Evolutionary conservation across 64 coral and sea anemone genomes (phyloP), one percentile per base, ranked within the genome.

Genomic region (Actinia tenebrosa): DNA sequence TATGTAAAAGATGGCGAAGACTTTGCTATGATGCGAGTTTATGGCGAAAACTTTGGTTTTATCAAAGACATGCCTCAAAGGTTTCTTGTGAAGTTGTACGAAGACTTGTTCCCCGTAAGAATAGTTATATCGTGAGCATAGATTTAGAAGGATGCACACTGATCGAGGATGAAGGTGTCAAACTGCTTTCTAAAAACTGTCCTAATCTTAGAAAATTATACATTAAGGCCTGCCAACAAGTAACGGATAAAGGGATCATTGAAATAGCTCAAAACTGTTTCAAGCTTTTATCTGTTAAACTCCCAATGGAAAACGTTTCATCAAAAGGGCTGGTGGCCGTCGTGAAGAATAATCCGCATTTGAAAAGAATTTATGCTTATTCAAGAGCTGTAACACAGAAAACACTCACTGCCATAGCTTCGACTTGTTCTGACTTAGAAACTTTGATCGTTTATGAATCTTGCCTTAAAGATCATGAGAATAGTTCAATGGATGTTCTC

Each of bases 381-480:
- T 95, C 93, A 53, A 89, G 83, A 56, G 97, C 97, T 26, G 91
- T 95, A 4, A 99, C 97, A 53, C 64, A 83, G 53, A 92, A 92
- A 79, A 93, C 97, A 19, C 22, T 92, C 17, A 75, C 87, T 80
- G 86, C 16, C 11, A 89, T 64, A 64, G 80, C 88, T 71, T 79
- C 53, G 77, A 88, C 84, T 72, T 99, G 93, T 60, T 83, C 71
- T 53, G 87, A 86, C 13, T 90, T 99, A 84, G 86, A 92, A 87
- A 95, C 85, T 77, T 71, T 99, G 15, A 88, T 87, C 72, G 91
- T 99, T 37, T 95, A 93, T 86, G 97, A 99, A 79, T 89, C 97
- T 11, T 90, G 87, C 60, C 84, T 95, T n/a, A 88, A 99, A 44
- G 88, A 95, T 14, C 62, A 99, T 50, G 92, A 92, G 58, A 89